Percentiles rank a stretch among this genome's conserved stretches.
Evolutionary conservation across 2,888 invertebrate genomes (phyloP).

Genomic region (Phania funesta): DNA sequence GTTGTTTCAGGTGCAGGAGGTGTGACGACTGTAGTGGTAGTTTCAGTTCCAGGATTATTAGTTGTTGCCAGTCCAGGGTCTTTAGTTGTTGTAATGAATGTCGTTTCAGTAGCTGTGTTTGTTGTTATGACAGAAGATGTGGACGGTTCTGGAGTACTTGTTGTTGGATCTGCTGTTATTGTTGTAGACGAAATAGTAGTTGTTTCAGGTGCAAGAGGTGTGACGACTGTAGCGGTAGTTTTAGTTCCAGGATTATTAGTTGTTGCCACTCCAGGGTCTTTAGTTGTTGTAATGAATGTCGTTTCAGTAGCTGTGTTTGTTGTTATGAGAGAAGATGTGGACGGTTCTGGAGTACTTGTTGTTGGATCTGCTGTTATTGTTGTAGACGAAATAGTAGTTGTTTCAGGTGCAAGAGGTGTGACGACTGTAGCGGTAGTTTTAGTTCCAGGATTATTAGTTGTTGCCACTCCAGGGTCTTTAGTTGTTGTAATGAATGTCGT

Average conservation of each 20-base stretch:
- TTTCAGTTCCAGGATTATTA: too few relatives aligned
- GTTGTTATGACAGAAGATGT: too few relatives aligned
- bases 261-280: background rate
- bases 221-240: background rate
- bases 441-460: background rate
- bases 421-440: background rate
- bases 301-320: background rate
- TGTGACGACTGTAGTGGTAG: constrained; percentile 17
- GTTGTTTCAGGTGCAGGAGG: too few relatives aligned
- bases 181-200: background rate
- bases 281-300: background rate
- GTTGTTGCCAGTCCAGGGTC: too few relatives aligned
- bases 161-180: background rate
- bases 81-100: background rate
- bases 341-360: too few relatives aligned
- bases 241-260: background rate
- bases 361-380: constrained; percentile 1
- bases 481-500: background rate
- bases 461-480: background rate
- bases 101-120: too few relatives aligned
- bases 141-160: background rate
- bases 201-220: background rate
- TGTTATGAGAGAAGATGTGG: too few relatives aligned
- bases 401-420: background rate
- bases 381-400: background rate